Evolutionary conservation across 2,113 vertebrate species (phyloP).

Genomic region (Mobula hypostoma): DNA sequence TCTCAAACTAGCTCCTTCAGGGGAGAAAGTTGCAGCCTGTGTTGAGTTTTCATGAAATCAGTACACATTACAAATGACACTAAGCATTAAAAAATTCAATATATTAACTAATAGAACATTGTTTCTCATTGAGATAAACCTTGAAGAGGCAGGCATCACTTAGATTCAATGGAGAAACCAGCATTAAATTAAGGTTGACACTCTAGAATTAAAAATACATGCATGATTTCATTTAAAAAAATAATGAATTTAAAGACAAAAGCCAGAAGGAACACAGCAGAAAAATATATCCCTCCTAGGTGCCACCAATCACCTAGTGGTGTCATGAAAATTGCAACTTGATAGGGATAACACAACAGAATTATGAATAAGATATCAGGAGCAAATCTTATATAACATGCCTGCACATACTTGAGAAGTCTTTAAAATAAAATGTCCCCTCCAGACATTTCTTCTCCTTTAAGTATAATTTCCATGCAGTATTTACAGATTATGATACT

Average conservation of each 20-base stretch:
- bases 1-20: neutral
- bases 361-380: neutral
- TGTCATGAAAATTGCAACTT: neutral
- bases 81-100: neutral
- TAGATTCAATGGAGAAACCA: neutral
- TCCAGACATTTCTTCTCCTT: neutral
- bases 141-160: too few species aligned
- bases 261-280: neutral
- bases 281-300: neutral
- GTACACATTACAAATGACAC: neutral
- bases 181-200: neutral
- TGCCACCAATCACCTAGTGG: neutral
- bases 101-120: neutral
- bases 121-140: neutral
- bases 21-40: neutral
- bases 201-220: neutral
- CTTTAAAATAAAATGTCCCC: neutral
- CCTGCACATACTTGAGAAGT: neutral
- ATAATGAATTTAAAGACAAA: neutral
- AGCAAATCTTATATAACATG: neutral
- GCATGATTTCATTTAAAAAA: neutral
- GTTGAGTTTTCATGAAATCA: neutral
- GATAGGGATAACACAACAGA: neutral
- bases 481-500: neutral
- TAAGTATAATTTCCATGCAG: neutral